Base-by-base conservation (phyloP, 2,797 vertebrate species). In the Lagocephalus sceleratus region DNA sequence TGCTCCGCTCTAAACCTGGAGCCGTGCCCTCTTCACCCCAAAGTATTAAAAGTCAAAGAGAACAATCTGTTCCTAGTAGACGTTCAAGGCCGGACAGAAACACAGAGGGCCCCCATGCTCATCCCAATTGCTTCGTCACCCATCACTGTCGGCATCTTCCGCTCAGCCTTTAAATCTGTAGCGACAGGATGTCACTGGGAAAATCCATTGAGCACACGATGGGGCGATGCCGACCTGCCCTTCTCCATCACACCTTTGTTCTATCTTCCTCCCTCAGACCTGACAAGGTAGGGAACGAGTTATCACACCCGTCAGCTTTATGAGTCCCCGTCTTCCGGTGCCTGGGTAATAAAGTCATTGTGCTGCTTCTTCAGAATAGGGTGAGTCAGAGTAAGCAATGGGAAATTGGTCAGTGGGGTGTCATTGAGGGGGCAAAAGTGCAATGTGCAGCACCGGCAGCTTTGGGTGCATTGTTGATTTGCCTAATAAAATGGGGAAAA, bases 231-330 rank as follows among this genome's bases (percentile, higher is more conserved):
- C 79, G 72, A 63, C 66, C 60, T 80, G 86, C 81, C 81, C 79
- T 82, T 78, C 67, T 80, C 73, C 75, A 78, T 88, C 84, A 81
- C 80, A 81, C 82, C 83, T 88, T 79, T 77, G 78, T 76, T 77
- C 75, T 78, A 72, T 85, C 77, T 64, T 75, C 82, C 69, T 79
- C 76, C 71, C 63, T 29, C 38, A 60, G 65, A 69, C 73, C 60
- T 66, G 84, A 84, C 86, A 82, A 86, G 81, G 78, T 57, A 79
- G 63, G 46, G 68, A 77, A 82, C 73, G 75, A 85, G 85, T 86
- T 86, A 87, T 89, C 84, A 64, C 82, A 43, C 68, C 82, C 68
- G 78, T 86, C 87, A 84, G 83, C 79, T 86, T 89, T 89, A 88
- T 74, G 83, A 78, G 79, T 85, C 88, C 72, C 86, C 23, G 75